These are phyloP conservation scores for Idaea biselata DNA, from an alignment of 2,888 invertebrate genomes.

Conservation along the genomic window DNA sequence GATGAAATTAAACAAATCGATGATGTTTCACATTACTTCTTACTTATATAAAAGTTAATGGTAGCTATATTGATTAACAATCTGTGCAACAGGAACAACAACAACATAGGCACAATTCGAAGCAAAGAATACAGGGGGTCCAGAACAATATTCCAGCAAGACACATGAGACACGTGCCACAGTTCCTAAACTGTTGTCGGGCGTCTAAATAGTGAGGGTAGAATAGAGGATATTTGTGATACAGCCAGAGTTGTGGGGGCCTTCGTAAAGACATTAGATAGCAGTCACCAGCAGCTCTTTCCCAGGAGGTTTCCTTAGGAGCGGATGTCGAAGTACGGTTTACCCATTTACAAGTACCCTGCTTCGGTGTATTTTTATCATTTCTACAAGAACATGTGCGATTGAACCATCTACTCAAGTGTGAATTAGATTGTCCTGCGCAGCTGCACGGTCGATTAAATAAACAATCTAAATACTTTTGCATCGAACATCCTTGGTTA, in stretches of 20 bases:
- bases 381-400: constrained; percentile 12
- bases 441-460: constrained; percentile 14
- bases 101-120: constrained; percentile 44
- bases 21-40: neutral
- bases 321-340: neutral
- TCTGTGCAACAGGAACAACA: constrained; percentile 44
- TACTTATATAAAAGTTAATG: neutral
- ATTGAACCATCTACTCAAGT: constrained; percentile 18
- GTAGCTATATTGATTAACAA: constrained; percentile 20
- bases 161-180: constrained; percentile 30
- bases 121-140: constrained; percentile 46
- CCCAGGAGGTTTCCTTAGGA: constrained; percentile 16
- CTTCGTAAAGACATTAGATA: constrained; percentile 39
- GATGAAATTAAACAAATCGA: neutral
- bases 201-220: constrained; percentile 33
- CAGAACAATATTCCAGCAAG: constrained; percentile 41
- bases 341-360: neutral
- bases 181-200: constrained; percentile 31
- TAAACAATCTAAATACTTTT: constrained; percentile 14
- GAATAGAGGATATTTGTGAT: constrained; percentile 37
- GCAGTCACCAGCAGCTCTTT: constrained; percentile 41
- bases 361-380: neutral
- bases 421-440: constrained; percentile 13
- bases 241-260: constrained; percentile 40
- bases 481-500: constrained; percentile 8